phyloP scores from a whole-genome alignment of 2,888 invertebrate genomes.

The Synanthedon tipuliformis region DNA sequence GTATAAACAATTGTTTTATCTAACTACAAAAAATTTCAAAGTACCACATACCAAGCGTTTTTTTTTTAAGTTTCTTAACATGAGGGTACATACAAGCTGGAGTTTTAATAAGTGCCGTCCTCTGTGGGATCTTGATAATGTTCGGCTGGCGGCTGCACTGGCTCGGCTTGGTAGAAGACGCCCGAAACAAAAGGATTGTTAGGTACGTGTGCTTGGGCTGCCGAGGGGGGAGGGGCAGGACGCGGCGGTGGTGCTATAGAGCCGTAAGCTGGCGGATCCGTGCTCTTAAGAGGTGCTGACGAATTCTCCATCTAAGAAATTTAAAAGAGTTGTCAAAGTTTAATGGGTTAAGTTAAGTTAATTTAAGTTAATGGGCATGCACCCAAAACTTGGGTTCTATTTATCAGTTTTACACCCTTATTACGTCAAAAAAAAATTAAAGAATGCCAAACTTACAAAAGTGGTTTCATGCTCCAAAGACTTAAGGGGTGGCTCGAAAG shows the following conservation, averaged over 20 bases:
- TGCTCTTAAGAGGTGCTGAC: constrained; percentile 44
- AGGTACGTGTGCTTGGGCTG: constrained; percentile 70
- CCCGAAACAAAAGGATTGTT: constrained; percentile 72
- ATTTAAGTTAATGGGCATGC: too few relatives aligned
- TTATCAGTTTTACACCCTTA: background rate
- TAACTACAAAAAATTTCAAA: background rate
- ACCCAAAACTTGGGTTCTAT: too few relatives aligned
- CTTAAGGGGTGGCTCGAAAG: constrained; percentile 73
- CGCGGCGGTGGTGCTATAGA: constrained; percentile 38
- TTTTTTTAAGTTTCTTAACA: background rate
- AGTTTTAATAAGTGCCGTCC: constrained; percentile 42
- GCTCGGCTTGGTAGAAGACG: constrained; percentile 71
- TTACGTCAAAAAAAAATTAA: too few relatives aligned
- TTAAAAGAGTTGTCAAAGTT: too few relatives aligned
- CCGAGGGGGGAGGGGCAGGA: constrained; percentile 59
- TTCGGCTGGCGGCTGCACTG: constrained; percentile 75
- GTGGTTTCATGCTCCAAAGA: constrained; percentile 77
- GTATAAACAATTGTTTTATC: background rate
- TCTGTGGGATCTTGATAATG: constrained; percentile 58
- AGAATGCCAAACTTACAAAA: constrained; percentile 65
- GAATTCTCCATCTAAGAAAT: constrained; percentile 42
- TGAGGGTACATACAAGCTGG: too few relatives aligned
- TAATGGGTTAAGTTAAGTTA: too few relatives aligned
- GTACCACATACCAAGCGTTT: background rate
- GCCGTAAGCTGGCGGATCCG: constrained; percentile 49